Conservation (phyloP, 2,888 invertebrate species). For the Hofmannophila pseudospretella region DNA sequence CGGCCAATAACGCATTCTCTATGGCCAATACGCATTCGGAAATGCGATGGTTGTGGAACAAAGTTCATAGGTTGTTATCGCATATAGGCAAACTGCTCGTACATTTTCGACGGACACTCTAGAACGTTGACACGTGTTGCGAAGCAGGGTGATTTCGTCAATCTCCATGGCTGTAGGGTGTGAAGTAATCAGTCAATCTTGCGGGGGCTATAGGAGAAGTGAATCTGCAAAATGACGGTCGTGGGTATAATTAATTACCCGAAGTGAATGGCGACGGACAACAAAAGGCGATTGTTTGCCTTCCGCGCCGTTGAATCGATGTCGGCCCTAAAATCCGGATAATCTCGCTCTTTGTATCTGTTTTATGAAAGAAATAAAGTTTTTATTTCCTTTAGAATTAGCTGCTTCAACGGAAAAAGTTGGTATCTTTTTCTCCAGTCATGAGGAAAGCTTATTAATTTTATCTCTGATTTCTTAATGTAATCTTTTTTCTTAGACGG, state of each 20-base stretch:
- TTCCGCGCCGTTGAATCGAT: constrained; percentile 63
- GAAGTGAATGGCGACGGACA: constrained; percentile 59
- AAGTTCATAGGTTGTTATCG: too few relatives aligned
- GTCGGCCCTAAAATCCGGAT: constrained; percentile 65
- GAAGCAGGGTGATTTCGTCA: background rate
- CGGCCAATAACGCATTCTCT: too few relatives aligned
- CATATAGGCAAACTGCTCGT: too few relatives aligned
- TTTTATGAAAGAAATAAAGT: constrained; percentile 65
- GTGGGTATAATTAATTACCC: constrained; percentile 63
- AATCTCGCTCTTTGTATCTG: constrained; percentile 66
- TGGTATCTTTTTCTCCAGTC: constrained; percentile 26
- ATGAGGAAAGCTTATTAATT: constrained; percentile 2
- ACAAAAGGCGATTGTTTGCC: constrained; percentile 73
- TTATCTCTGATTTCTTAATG: background rate
- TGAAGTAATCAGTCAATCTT: constrained; percentile 53
- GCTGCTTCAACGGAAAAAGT: constrained; percentile 28
- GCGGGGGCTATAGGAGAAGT: constrained; percentile 45
- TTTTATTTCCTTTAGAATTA: constrained; percentile 60
- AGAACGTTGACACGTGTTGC: too few relatives aligned
- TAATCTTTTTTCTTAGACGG: background rate
- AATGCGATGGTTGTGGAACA: too few relatives aligned
- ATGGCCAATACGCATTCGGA: too few relatives aligned
- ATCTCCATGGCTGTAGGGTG: constrained; percentile 12
- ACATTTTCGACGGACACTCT: too few relatives aligned
- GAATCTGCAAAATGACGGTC: constrained; percentile 63